Base-by-base conservation (phyloP, 1,140 invertebrate species). In the Eubasilissa regina region DNA sequence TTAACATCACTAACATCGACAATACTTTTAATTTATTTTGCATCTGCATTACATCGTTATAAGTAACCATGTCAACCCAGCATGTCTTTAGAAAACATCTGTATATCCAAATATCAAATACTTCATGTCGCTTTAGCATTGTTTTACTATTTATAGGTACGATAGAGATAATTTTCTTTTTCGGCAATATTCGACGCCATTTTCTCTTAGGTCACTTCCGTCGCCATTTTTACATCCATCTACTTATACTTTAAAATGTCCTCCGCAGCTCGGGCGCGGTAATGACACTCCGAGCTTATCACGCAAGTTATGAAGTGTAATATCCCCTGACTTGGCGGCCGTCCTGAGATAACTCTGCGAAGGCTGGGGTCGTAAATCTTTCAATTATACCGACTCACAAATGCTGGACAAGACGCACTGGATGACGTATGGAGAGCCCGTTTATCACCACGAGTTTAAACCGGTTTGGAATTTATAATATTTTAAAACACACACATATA, bases 231-330 rank as follows among this genome's bases (percentile, higher is more conserved):
- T 51, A 51, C 48, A 13, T 51, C 48, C 48, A 51, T 15, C n/a
- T 51, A 51, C 48, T 13, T 35, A 6, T 35, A n/a, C 48, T 51
- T 51, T 51, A 51, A 51, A 51, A 51, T 51, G 48, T 8, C 48
- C 48, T 12, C 8, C 48, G 1, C 48, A 8, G 48, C 25, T 35
- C 25, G 35, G 62, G 0, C 45, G 19, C 45, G 19, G 45, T 53
- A 53, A 68, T 68, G 66, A 48, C 45, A 56, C 51, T 73, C 25
- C 21, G 0, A 9, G 48, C 70, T 73, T 73, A 73, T 73, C 70
- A 56, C 15, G 25, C 51, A 13, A 73, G 70, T 73, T 73, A 56
- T 73, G 70, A 73, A 56, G 70, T 73, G 70, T 73, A 73, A 73
- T 55, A 11, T 43, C 45, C 45, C 21, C 17, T 1, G 43, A 47